Conservation (phyloP, 2,888 invertebrate species). For the Drosophila quinaria region DNA sequence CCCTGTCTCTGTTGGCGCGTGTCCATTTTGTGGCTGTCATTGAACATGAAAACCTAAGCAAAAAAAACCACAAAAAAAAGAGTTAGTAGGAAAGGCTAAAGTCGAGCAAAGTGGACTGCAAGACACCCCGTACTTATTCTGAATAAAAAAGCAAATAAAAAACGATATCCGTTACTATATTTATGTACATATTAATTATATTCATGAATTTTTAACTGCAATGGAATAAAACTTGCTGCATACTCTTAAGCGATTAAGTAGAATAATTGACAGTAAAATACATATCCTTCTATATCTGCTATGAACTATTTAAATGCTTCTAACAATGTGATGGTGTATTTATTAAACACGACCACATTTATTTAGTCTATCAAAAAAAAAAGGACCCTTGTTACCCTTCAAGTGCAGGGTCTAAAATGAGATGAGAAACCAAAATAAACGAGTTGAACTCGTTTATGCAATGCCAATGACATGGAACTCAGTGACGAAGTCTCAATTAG, state of each 20-base stretch:
- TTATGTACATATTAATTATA: too few species aligned
- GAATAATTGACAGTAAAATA: too few species aligned
- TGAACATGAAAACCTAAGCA: constrained; percentile 50
- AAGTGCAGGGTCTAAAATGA: background rate
- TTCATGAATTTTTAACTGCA: too few species aligned
- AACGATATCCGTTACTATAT: background rate
- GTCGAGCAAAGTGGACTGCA: background rate
- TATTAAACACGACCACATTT: too few species aligned
- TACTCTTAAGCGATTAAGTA: too few species aligned
- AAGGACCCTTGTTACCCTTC: too few species aligned
- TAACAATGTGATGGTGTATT: too few species aligned
- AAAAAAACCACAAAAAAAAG: constrained; percentile 34
- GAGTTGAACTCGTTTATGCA: constrained; percentile 17
- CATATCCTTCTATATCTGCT: too few species aligned
- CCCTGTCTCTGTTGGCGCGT: constrained; percentile 38
- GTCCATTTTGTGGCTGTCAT: constrained; percentile 58
- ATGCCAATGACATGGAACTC: constrained; percentile 30
- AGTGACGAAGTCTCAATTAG: constrained; percentile 52
- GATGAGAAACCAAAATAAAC: background rate
- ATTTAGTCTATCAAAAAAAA: too few species aligned
- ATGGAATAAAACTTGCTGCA: too few species aligned
- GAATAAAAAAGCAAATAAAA: background rate
- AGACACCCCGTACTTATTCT: background rate
- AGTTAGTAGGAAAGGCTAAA: background rate
- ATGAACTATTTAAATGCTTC: too few species aligned